Conservation (phyloP, 2,113 vertebrate genomes). For the Steatornis caripensis region DNA sequence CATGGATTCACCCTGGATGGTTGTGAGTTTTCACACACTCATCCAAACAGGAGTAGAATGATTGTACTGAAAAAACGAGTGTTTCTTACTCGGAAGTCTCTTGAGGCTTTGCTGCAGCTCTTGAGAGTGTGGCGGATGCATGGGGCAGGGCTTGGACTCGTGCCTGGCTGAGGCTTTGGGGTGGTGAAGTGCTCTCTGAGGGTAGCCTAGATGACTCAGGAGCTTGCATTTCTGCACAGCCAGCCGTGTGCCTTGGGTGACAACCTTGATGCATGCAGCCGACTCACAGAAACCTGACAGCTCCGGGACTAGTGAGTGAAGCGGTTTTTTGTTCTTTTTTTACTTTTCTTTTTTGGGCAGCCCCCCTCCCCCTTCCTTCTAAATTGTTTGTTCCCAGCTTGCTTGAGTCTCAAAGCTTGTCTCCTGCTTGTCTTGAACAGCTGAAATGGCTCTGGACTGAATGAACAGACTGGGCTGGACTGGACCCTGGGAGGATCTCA, state of each 20-base stretch:
- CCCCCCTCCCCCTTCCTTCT: not conserved
- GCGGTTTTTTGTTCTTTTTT: not conserved
- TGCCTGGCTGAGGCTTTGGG: not conserved
- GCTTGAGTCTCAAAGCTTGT: not conserved
- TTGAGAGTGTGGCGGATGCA: not conserved
- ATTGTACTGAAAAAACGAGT: not conserved
- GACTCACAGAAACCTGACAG: not conserved
- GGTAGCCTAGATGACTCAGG: conserved; percentile 22
- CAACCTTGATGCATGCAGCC: not conserved
- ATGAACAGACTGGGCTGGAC: not conserved
- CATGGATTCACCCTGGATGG: not conserved
- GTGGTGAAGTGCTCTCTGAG: not conserved
- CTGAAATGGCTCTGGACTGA: not conserved
- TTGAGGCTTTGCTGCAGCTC: not conserved
- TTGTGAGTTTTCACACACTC: not conserved
- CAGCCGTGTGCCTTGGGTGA: not conserved
- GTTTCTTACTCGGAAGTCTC: not conserved
- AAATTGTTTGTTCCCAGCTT: not conserved
- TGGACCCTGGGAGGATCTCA: not conserved
- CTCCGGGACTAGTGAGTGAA: not conserved
- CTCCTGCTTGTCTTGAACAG: not conserved
- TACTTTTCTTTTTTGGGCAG: not conserved
- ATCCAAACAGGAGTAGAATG: not conserved
- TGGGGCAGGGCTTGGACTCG: conserved; percentile 10
- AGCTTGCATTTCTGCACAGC: not conserved